phyloP scores from a whole-genome alignment of 2,888 invertebrate genomes.

The Agapostemon virescens region DNA sequence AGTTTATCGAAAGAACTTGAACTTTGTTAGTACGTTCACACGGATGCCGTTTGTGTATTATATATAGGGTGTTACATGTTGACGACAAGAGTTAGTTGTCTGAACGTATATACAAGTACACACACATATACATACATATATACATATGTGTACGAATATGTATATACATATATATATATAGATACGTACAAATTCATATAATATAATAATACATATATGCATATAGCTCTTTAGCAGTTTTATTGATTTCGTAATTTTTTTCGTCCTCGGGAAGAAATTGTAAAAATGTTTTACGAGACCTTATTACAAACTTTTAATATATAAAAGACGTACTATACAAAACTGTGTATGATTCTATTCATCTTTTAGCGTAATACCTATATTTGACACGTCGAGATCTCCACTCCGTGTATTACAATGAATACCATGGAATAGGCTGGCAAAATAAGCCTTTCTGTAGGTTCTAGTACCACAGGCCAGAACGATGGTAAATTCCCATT shows the following conservation, averaged over 20 bases:
- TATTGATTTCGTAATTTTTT: conserved; percentile 16
- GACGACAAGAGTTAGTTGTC: conserved; percentile 11
- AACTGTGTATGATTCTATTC: background rate
- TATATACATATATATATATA: conserved; percentile 15
- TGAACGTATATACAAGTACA: conserved; percentile 14
- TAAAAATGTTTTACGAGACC: conserved; percentile 26
- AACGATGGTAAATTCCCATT: conserved; percentile 82
- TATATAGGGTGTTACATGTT: conserved; percentile 18
- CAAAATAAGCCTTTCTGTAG: conserved; percentile 81
- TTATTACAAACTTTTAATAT: conserved; percentile 39
- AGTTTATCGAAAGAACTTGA: conserved; percentile 9
- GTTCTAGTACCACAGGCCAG: conserved; percentile 80
- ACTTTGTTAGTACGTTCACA: conserved; percentile 15
- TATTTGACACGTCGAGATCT: conserved; percentile 73
- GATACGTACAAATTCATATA: conserved; percentile 2
- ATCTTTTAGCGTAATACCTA: conserved; percentile 40
- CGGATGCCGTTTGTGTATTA: conserved; percentile 4
- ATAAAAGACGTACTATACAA: conserved; percentile 32
- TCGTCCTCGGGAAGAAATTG: conserved; percentile 6
- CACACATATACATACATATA: conserved; percentile 23
- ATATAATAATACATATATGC: conserved; percentile 4
- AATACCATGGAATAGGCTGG: conserved; percentile 86
- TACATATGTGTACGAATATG: conserved; percentile 20
- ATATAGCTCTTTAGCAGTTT: conserved; percentile 12
- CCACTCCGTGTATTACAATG: conserved; percentile 83